These are phyloP conservation scores for Heliconius ismenius DNA, from an alignment of 2,888 invertebrate species.

Conservation along the genomic window DNA sequence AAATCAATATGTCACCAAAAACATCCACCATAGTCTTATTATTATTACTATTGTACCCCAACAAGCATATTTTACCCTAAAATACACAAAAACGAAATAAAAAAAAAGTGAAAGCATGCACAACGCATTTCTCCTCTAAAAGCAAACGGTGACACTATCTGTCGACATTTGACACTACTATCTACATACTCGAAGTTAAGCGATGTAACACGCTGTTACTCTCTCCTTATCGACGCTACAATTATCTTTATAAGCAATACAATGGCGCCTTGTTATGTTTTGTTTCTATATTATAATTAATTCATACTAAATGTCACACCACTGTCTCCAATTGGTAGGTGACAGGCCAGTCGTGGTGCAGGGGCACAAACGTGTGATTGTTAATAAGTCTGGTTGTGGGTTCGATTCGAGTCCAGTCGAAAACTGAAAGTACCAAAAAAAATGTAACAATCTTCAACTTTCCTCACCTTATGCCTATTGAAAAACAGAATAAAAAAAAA, in stretches of 20 bases:
- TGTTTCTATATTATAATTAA: slow-evolving; percentile 40
- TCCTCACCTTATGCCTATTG: too few relatives aligned
- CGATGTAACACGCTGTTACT: slow-evolving; percentile 68
- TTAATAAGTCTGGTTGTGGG: too few relatives aligned
- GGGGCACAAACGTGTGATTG: too few relatives aligned
- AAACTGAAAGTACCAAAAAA: too few relatives aligned
- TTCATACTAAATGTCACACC: slow-evolving; percentile 28
- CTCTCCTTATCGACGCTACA: slow-evolving; percentile 58
- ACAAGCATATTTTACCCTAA: background rate
- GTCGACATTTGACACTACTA: slow-evolving; percentile 64
- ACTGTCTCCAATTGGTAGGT: slow-evolving; percentile 1
- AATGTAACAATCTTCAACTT: too few relatives aligned
- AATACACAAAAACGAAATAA: background rate
- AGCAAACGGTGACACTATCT: slow-evolving; percentile 42
- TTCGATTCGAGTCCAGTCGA: too few relatives aligned
- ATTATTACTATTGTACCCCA: too few relatives aligned
- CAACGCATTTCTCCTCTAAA: background rate
- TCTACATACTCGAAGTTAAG: slow-evolving; percentile 50
- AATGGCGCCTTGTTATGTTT: slow-evolving; percentile 38
- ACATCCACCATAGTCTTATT: too few relatives aligned
- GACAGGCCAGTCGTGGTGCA: background rate
- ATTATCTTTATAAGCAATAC: slow-evolving; percentile 49
- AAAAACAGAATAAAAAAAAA: too few relatives aligned
- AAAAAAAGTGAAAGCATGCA: background rate
- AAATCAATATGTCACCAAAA: too few relatives aligned